Conservation (phyloP, 2,888 invertebrate species). For the Esperia sulphurella region DNA sequence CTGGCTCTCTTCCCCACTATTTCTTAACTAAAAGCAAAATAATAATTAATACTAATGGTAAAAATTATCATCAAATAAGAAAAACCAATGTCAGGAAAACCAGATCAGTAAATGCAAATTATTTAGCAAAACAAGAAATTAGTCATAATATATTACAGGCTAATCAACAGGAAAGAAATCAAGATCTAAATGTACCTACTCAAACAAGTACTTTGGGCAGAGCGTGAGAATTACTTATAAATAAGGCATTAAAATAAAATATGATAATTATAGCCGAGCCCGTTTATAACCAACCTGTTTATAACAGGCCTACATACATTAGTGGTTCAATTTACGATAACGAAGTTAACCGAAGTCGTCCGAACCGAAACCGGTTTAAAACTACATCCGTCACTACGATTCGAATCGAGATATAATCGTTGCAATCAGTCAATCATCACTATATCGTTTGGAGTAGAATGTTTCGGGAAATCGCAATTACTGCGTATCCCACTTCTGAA, state of each 20-base stretch:
- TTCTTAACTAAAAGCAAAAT: too few species aligned
- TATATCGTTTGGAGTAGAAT: slow-evolving; percentile 33
- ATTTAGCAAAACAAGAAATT: not conserved
- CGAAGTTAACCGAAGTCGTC: slow-evolving; percentile 14
- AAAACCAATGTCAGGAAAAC: slow-evolving; percentile 28
- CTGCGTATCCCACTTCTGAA: slow-evolving; percentile 10
- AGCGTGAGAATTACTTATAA: slow-evolving; percentile 30
- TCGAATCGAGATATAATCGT: slow-evolving; percentile 31
- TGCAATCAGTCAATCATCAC: slow-evolving; percentile 27
- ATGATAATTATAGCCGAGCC: slow-evolving; percentile 12
- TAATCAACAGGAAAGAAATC: slow-evolving; percentile 47
- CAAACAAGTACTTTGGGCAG: slow-evolving; percentile 18
- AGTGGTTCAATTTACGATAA: slow-evolving; percentile 29
- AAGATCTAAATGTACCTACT: slow-evolving; percentile 23
- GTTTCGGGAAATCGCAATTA: slow-evolving; percentile 19
- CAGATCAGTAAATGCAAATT: slow-evolving; percentile 17
- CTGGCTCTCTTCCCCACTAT: too few species aligned
- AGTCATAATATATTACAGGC: not conserved
- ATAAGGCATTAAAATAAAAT: slow-evolving; percentile 12
- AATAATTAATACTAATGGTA: too few species aligned
- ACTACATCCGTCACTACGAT: slow-evolving; percentile 41
- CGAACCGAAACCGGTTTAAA: slow-evolving; percentile 30
- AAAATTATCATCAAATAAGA: too few species aligned
- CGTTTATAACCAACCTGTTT: slow-evolving; percentile 8
- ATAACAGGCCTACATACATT: slow-evolving; percentile 18